These are phyloP conservation scores for Horisme vitalbata DNA, from an alignment of 2,888 invertebrate genomes.

Conservation along the genomic window DNA sequence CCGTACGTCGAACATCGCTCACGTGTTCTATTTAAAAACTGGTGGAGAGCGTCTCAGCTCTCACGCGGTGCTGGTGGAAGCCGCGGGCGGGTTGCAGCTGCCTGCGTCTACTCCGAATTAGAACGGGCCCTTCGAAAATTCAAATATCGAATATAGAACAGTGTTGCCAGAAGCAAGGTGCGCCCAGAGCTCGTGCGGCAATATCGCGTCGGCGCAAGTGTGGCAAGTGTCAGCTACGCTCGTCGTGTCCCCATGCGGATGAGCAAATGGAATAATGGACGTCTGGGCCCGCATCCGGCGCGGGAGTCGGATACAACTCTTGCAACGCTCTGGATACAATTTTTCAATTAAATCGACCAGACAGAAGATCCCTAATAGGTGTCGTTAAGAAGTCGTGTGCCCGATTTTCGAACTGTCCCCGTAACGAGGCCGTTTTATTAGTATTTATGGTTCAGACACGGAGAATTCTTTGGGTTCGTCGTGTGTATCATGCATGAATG, in stretches of 20 bases:
- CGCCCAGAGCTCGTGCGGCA: not conserved
- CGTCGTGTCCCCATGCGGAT: conserved; percentile 76
- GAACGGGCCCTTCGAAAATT: conserved; percentile 61
- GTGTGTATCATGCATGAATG: conserved; percentile 73
- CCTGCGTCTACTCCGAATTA: conserved; percentile 51
- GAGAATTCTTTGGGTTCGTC: conserved; percentile 41
- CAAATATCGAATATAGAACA: conserved; percentile 66
- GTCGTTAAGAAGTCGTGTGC: conserved; percentile 82
- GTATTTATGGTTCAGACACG: conserved; percentile 79
- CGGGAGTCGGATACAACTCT: conserved; percentile 78
- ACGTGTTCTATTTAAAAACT: conserved; percentile 66
- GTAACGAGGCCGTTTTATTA: conserved; percentile 80
- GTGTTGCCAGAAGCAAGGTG: conserved; percentile 44
- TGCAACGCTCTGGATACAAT: conserved; percentile 80
- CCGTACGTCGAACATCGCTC: conserved; percentile 58
- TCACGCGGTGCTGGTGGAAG: conserved; percentile 36
- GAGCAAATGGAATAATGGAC: conserved; percentile 81
- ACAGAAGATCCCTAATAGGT: conserved; percentile 82
- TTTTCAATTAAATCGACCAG: conserved; percentile 82
- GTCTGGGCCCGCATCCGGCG: conserved; percentile 83
- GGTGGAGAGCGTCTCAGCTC: conserved; percentile 62
- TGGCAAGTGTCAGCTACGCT: conserved; percentile 24
- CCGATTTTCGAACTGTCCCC: conserved; percentile 80
- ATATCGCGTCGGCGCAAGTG: conserved; percentile 34
- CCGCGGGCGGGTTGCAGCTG: conserved; percentile 34